Conservation (phyloP, 2,797 vertebrate species). For the Sebastes ruberrimus region DNA sequence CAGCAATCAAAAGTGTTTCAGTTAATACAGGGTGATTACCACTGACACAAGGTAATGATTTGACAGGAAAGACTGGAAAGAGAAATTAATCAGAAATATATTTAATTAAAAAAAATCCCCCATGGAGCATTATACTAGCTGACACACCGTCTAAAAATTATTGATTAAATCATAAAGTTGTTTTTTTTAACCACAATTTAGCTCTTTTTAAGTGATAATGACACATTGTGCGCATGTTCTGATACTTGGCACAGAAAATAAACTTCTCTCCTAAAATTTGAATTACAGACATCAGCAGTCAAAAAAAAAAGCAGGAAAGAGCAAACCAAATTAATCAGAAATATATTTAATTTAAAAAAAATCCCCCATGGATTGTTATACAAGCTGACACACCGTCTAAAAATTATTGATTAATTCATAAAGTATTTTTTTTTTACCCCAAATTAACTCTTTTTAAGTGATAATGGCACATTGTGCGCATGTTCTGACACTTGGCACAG, state of each 20-base stretch:
- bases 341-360: background rate
- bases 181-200: accelerated
- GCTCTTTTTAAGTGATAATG: background rate
- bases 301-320: background rate
- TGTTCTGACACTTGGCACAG: background rate
- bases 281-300: background rate
- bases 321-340: background rate
- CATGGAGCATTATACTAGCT: background rate
- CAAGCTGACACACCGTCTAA: background rate
- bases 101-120: background rate
- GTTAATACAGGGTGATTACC: slow-evolving; percentile 26
- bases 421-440: background rate
- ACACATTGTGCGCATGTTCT: background rate
- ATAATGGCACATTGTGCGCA: background rate
- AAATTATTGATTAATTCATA: background rate
- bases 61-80: background rate
- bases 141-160: background rate
- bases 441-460: background rate
- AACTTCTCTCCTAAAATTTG: background rate
- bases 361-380: accelerated
- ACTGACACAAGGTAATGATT: slow-evolving; percentile 32
- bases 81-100: background rate
- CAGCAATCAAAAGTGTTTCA: slow-evolving; percentile 40
- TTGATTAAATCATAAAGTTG: background rate
- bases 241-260: background rate